Evolutionary conservation across 2,888 invertebrate species (phyloP).

Genomic region (Halocaridina rubra): DNA sequence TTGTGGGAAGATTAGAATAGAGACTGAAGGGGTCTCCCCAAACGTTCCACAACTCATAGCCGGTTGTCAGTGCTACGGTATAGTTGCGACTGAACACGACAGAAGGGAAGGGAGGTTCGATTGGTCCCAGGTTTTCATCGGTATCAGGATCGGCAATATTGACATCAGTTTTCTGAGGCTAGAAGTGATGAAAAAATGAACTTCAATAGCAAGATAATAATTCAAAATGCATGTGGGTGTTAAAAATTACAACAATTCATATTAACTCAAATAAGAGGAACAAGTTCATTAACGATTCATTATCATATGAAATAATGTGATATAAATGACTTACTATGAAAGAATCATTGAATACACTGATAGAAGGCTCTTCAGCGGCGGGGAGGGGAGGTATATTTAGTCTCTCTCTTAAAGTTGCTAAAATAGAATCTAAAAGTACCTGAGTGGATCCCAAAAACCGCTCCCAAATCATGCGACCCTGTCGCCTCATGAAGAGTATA

Average conservation of each 20-base stretch:
- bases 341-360: constrained; percentile 86
- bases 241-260: no score
- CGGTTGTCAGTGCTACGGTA: constrained; percentile 77
- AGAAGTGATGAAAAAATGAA: no score
- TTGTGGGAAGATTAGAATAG: constrained; percentile 90
- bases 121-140: constrained; percentile 92
- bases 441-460: constrained; percentile 90
- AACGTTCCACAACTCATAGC: constrained; percentile 88
- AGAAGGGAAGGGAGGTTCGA: constrained; percentile 93
- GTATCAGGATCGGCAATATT: constrained; percentile 82
- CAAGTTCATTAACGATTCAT: no score
- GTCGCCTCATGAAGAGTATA: constrained; percentile 83
- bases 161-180: constrained; percentile 83
- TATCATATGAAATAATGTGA: no score
- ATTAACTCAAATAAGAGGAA: no score
- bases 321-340: constrained; percentile 76
- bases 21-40: constrained; percentile 91
- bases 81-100: constrained; percentile 88
- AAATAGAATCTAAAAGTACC: constrained; percentile 83
- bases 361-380: constrained; percentile 77
- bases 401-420: constrained; percentile 84
- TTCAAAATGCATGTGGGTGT: no score
- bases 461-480: constrained; percentile 91
- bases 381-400: constrained; percentile 88
- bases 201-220: no score